Base-by-base conservation (phyloP, 2,888 invertebrate genomes). In the Norana najaformis region DNA sequence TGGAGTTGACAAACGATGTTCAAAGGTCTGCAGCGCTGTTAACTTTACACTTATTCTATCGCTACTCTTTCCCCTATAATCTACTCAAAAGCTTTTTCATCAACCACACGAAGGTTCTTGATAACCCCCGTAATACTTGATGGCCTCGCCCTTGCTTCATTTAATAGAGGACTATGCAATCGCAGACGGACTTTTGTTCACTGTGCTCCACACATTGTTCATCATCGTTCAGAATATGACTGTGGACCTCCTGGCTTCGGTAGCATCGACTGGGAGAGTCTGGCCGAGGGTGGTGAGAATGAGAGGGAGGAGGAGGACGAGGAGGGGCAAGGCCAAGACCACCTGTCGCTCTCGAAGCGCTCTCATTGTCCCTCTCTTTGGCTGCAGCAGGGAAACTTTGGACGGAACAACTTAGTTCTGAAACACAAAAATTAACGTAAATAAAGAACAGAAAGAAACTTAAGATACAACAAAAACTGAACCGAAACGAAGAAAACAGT, bases 361-460 rank as follows among this genome's bases (percentile, higher is more conserved):
- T 5, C 18, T 85, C 85, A 85, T 16, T 85, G 85, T 85, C 85
- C 85, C 85, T 85, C 85, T 85, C 16, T 85, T 36, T 36, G 36
- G 35, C 36, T 36, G 36, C 85, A 85, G 85, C 85, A 36, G 85
- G 85, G 85, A 85, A 85, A 85, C 85, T 85, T 85, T 85, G 85
- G 85, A 85, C 85, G 85, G 85, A 85, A 85, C 37, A 85, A 85
- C 37, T 85, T 85, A 85, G 23, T 36, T 85, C 85, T 85, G 37
- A 85, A 85, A 85, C 85, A 37, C 35, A 85, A 30, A n/a, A 37
- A 85, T 37, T 35, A 85, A 85, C 85, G 37, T 85, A 85, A 85
- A 85, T 69, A n/a, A 69, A 69, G 47, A 47, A 47, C 47, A 83
- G 4, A 83, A 83, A 35, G 36, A 18, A 85, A 85, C 85, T 1